A percentile compares a stretch with the other conserved stretches of the same genome.
Conservation (phyloP, 2,888 invertebrate genomes). For the Nineta flava region DNA sequence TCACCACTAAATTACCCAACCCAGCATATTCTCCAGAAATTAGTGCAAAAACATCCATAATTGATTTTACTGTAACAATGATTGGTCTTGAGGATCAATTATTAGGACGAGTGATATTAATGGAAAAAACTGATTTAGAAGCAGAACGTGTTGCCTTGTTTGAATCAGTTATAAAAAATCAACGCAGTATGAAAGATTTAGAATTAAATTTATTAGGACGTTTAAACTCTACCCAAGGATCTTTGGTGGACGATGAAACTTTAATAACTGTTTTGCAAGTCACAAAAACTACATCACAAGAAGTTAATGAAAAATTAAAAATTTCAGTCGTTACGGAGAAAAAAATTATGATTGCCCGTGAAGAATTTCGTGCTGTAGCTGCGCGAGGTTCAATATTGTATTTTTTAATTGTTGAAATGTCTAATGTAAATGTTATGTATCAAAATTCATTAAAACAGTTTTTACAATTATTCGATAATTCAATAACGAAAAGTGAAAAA, state of each 20-base stretch:
- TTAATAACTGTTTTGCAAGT: conserved; percentile 77
- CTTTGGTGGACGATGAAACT: conserved; percentile 90
- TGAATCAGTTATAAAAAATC: conserved; percentile 93
- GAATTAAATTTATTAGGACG: conserved; percentile 83
- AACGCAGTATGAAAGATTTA: conserved; percentile 87
- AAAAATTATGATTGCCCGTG: conserved; percentile 84
- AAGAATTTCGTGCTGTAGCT: conserved; percentile 91
- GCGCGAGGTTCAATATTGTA: conserved; percentile 87
- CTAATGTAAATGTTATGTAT: conserved; percentile 91
- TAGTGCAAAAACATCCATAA: conserved; percentile 90
- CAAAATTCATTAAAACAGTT: conserved; percentile 93
- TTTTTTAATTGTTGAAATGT: conserved; percentile 94
- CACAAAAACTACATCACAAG: conserved; percentile 41
- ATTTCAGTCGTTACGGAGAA: conserved; percentile 87
- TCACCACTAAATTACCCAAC: conserved; percentile 91
- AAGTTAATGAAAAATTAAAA: conserved; percentile 76
- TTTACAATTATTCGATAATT: conserved; percentile 80
- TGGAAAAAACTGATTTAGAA: conserved; percentile 92
- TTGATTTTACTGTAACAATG: conserved; percentile 96
- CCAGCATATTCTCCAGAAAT: conserved; percentile 95
- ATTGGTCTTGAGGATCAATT: conserved; percentile 90
- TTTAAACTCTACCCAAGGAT: conserved; percentile 86
- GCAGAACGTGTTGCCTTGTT: conserved; percentile 84
- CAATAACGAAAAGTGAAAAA: conserved; percentile 80
- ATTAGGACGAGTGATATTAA: conserved; percentile 76